Percentiles rank a stretch among this genome's conserved stretches.
These are phyloP conservation scores for Hirtodrosophila duncani DNA, from an alignment of 2,888 invertebrate species.

Conservation along the genomic window DNA sequence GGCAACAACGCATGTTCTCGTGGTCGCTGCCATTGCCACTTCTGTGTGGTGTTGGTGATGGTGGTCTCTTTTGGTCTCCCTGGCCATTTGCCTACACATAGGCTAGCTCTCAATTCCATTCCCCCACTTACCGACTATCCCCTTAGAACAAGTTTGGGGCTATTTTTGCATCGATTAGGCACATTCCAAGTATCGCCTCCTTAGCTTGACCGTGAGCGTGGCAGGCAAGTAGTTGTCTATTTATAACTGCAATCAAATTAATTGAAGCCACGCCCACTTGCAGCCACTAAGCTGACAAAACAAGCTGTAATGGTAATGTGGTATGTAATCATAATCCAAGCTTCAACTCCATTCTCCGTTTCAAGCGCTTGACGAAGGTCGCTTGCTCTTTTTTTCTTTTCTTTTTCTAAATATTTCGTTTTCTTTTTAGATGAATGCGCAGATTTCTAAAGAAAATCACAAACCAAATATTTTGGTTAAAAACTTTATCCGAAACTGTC, in stretches of 20 bases:
- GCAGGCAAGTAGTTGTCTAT: slow-evolving; percentile 44
- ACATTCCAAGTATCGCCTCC: slow-evolving; percentile 65
- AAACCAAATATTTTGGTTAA: slow-evolving; percentile 22
- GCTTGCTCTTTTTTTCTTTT: slow-evolving; percentile 23
- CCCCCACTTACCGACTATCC: too few species aligned
- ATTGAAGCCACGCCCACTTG: slow-evolving; percentile 64
- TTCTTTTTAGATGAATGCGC: slow-evolving; percentile 64
- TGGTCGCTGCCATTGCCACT: slow-evolving; percentile 23
- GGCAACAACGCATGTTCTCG: too few species aligned
- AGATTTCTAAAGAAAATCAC: slow-evolving; percentile 65
- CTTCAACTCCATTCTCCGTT: not conserved
- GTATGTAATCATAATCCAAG: slow-evolving; percentile 8
- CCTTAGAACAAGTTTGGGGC: slow-evolving; percentile 62
- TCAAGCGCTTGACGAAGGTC: slow-evolving; percentile 59
- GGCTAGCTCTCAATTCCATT: not conserved
- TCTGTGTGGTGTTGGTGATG: too few species aligned
- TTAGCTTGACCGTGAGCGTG: slow-evolving; percentile 53
- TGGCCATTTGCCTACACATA: too few species aligned
- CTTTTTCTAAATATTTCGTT: slow-evolving; percentile 21
- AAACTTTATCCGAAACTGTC: slow-evolving; percentile 35
- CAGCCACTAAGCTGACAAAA: slow-evolving; percentile 47
- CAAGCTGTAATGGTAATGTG: slow-evolving; percentile 49
- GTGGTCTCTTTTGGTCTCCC: slow-evolving; percentile 49
- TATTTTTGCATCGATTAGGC: slow-evolving; percentile 70
- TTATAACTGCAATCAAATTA: slow-evolving; percentile 70